phyloP scores from a whole-genome alignment of 2,113 vertebrate genomes.

The Laticauda laticaudata region DNA sequence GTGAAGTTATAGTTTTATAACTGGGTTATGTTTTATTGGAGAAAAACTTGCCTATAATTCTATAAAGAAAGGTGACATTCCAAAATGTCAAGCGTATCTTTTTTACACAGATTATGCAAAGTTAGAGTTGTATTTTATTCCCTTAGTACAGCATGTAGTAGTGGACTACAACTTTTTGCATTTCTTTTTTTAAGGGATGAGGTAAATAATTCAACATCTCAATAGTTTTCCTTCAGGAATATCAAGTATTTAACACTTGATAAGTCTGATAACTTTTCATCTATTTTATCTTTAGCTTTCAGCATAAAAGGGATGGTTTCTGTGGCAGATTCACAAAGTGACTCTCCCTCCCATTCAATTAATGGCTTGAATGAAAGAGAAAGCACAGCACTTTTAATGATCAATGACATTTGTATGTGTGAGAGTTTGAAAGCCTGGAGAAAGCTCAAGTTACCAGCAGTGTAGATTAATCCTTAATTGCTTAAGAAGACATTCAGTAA shows the following conservation, averaged over 20 bases:
- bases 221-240: constrained; percentile 68
- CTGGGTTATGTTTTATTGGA: constrained; percentile 85
- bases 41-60: constrained; percentile 86
- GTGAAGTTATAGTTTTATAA: constrained; percentile 89
- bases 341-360: constrained; percentile 66
- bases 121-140: constrained; percentile 82
- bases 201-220: constrained; percentile 72
- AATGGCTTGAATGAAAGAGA: constrained; percentile 62
- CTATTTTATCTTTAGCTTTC: constrained; percentile 65
- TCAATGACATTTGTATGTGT: constrained; percentile 60
- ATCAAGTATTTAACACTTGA: constrained; percentile 61
- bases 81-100: constrained; percentile 84
- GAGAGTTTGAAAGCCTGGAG: constrained; percentile 65
- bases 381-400: constrained; percentile 77
- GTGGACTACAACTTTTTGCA: constrained; percentile 78
- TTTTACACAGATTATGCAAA: constrained; percentile 86
- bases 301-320: constrained; percentile 61
- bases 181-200: constrained; percentile 70
- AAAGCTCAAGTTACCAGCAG: constrained; percentile 64
- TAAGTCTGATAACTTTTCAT: constrained; percentile 67
- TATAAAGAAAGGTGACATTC: constrained; percentile 85
- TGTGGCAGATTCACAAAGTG: constrained; percentile 66
- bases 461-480: constrained; percentile 60
- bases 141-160: constrained; percentile 81
- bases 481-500: constrained; percentile 60